Conservation (phyloP, 2,797 vertebrate genomes). For the Natrix natrix region DNA sequence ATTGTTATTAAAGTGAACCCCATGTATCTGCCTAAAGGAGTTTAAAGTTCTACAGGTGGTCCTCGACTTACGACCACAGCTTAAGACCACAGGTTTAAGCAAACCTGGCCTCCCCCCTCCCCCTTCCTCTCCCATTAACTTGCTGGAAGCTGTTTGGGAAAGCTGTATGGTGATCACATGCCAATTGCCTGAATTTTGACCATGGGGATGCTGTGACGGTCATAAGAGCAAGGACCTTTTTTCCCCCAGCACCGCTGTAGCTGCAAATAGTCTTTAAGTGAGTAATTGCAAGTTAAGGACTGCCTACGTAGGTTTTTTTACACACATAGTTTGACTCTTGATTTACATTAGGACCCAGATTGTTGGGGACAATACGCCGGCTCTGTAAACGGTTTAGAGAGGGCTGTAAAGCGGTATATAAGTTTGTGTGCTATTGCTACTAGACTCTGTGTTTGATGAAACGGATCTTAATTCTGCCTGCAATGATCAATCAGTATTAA, state of each 20-base stretch:
- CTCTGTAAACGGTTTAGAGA: too few species aligned
- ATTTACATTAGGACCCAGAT: neutral
- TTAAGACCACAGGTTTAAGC: neutral
- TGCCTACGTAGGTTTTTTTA: neutral
- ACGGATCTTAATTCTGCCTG: neutral
- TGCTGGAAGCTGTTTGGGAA: too few species aligned
- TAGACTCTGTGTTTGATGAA: neutral
- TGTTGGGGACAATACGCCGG: too few species aligned
- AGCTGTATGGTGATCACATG: neutral
- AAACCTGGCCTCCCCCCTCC: neutral
- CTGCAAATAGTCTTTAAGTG: neutral
- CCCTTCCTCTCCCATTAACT: too few species aligned
- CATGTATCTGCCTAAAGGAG: neutral
- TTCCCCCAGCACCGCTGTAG: neutral
- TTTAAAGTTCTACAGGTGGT: neutral
- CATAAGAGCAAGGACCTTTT: neutral
- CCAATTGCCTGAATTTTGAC: neutral
- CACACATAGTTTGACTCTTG: neutral
- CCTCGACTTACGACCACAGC: neutral
- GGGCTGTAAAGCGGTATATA: too few species aligned
- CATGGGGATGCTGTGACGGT: neutral
- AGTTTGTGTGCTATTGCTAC: too few species aligned
- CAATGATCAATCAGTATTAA: neutral
- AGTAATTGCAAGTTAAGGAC: neutral
- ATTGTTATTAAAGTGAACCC: neutral